Conservation (phyloP, 35 echinoderm and acorn worm genomes). For the Lytechinus variegatus region DNA sequence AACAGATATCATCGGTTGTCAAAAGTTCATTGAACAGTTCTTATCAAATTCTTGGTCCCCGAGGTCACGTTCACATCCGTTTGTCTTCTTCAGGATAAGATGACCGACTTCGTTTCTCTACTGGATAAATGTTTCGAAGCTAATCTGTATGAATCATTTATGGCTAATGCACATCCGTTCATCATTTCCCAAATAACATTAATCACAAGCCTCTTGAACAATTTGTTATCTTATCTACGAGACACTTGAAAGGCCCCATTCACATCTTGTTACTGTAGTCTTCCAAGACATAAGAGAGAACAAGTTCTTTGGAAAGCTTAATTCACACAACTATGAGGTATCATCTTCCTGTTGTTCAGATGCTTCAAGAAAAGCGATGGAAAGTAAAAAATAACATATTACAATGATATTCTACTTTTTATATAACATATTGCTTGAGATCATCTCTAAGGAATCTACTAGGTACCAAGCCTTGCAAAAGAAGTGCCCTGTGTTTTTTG, state of each 20-base stretch:
- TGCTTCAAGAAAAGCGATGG: too few species aligned
- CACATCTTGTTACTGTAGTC: background rate
- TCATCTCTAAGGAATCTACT: too few species aligned
- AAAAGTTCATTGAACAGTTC: background rate
- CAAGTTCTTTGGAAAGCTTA: too few species aligned
- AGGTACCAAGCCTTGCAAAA: too few species aligned
- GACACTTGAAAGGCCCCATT: background rate
- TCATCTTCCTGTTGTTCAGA: too few species aligned
- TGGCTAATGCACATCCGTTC: background rate
- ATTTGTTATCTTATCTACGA: background rate
- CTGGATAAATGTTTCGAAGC: background rate
- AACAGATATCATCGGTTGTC: background rate
- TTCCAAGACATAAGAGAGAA: too few species aligned
- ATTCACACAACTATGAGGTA: too few species aligned
- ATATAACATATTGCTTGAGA: too few species aligned
- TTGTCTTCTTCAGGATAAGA: background rate
- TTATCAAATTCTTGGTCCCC: background rate
- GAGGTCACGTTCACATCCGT: background rate
- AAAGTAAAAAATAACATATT: too few species aligned
- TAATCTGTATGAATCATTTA: background rate
- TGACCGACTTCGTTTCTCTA: background rate
- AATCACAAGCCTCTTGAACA: background rate
- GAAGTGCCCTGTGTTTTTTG: too few species aligned
- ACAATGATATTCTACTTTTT: too few species aligned
- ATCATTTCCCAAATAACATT: background rate